Evolutionary conservation across 37 sponge, comb jelly and placozoan species (phyloP).

Genomic region (Hormiphora californensis): DNA sequence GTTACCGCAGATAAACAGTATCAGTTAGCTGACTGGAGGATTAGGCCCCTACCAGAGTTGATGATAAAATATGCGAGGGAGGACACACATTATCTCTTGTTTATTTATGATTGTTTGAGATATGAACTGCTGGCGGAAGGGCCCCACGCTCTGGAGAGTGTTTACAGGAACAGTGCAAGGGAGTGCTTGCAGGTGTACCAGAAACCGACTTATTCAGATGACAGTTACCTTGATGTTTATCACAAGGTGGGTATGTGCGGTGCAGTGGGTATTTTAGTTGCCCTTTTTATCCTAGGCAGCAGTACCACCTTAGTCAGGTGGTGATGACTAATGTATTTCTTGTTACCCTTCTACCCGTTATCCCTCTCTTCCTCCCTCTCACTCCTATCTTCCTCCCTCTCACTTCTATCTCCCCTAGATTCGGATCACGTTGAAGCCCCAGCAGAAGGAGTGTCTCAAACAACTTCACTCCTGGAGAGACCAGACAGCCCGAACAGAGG

Average conservation of each 20-base stretch:
- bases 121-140: slow-evolving; percentile 71
- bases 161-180: slow-evolving; percentile 8
- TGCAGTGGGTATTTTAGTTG: no score
- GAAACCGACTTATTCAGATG: slow-evolving; percentile 67
- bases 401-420: no score
- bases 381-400: no score
- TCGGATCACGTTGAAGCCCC: slow-evolving; percentile 65
- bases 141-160: slow-evolving; percentile 6
- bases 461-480: slow-evolving; percentile 76
- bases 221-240: slow-evolving; percentile 63
- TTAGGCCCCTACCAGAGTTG: slow-evolving; percentile 85
- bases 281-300: no score
- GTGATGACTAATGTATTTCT: no score
- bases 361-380: no score
- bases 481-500: slow-evolving; percentile 73
- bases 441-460: slow-evolving; percentile 61
- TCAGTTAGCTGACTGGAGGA: slow-evolving; percentile 94
- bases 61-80: slow-evolving; percentile 90
- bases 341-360: no score
- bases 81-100: slow-evolving; percentile 95
- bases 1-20: slow-evolving; percentile 87
- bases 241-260: no score
- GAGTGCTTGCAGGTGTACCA: slow-evolving; percentile 57
- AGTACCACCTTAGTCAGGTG: no score
- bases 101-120: slow-evolving; percentile 79